Percentiles rank a stretch among this genome's conserved stretches.
phyloP scores from a whole-genome alignment of 2,888 invertebrate genomes.

The Heteromurus nitidus region DNA sequence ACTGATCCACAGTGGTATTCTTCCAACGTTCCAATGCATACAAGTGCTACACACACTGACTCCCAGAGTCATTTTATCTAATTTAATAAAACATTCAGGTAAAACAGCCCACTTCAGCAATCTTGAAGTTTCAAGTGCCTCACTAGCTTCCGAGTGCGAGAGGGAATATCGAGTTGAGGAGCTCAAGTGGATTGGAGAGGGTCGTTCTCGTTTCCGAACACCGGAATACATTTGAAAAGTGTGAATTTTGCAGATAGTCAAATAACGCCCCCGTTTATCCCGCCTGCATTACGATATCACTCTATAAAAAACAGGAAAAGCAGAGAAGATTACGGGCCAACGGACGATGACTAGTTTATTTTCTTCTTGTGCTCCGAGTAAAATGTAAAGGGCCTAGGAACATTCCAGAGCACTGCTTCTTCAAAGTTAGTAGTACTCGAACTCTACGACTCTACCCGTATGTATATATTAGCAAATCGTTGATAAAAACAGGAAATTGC shows the following conservation, averaged over 20 bases:
- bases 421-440: too few species aligned
- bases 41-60: neutral
- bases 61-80: slow-evolving; percentile 52
- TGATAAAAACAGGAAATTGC: too few species aligned
- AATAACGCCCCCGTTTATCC: neutral
- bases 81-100: slow-evolving; percentile 61
- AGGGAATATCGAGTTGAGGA: neutral
- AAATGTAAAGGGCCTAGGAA: too few species aligned
- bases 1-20: slow-evolving; percentile 29
- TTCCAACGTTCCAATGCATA: slow-evolving; percentile 18
- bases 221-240: slow-evolving; percentile 23
- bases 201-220: neutral
- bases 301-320: too few species aligned
- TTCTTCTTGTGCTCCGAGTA: too few species aligned
- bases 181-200: neutral
- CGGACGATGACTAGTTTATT: too few species aligned
- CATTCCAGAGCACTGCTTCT: too few species aligned
- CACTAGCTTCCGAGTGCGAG: neutral
- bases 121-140: slow-evolving; percentile 31
- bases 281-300: neutral
- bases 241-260: slow-evolving; percentile 16
- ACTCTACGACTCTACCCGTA: too few species aligned
- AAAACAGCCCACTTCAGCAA: slow-evolving; percentile 53
- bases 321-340: too few species aligned
- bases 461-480: too few species aligned